phyloP scores from a whole-genome alignment of 2,888 invertebrate genomes.

The Emmelina monodactyla region DNA sequence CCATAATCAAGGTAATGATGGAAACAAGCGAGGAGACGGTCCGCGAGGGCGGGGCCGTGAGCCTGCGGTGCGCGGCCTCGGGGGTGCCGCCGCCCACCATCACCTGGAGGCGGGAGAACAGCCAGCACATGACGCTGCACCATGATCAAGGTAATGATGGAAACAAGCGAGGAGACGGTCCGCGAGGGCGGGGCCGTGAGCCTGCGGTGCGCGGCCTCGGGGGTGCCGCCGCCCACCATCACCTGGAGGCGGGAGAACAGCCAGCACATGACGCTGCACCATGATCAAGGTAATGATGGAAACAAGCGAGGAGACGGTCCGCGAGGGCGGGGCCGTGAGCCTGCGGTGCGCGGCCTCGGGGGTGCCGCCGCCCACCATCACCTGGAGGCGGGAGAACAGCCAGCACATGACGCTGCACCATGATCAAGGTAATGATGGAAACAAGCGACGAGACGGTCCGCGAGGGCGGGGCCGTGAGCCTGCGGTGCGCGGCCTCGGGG shows the following conservation, averaged over 20 bases:
- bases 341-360: constrained; percentile 83
- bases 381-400: constrained; percentile 80
- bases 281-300: too few relatives aligned
- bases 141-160: too few relatives aligned
- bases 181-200: constrained; percentile 81
- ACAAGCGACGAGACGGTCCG: constrained; percentile 79
- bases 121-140: constrained; percentile 38
- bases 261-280: too few relatives aligned
- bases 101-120: constrained; percentile 81
- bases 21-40: constrained; percentile 81
- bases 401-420: too few relatives aligned
- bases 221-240: constrained; percentile 78
- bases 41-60: constrained; percentile 79
- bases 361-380: constrained; percentile 77
- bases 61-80: constrained; percentile 79
- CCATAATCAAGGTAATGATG: too few relatives aligned
- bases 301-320: constrained; percentile 78
- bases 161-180: constrained; percentile 79
- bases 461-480: constrained; percentile 79
- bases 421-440: too few relatives aligned
- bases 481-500: constrained; percentile 82
- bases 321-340: constrained; percentile 80
- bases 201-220: constrained; percentile 80
- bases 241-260: constrained; percentile 82
- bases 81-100: constrained; percentile 80